Evolutionary conservation across 1,140 invertebrate genomes (phyloP), one percentile per base, ranked within the genome.

Genomic region (Dinothrombium tinctorium): DNA sequence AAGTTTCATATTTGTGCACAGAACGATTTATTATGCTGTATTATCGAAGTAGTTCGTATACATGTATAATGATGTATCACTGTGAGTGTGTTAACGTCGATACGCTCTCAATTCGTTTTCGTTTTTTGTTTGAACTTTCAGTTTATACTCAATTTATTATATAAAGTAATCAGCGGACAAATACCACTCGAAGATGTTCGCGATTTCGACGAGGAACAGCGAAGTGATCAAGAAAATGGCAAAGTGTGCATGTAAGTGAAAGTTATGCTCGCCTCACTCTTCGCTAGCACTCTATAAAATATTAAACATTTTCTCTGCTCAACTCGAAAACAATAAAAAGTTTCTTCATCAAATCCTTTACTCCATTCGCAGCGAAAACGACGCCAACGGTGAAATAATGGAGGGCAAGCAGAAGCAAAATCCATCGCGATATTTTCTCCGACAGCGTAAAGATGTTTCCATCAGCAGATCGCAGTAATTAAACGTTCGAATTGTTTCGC

Each of bases 111-210:
- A 37, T 8, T 25, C 19, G 20, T 33, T 37, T 33, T 31, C 31
- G 29, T 47, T 44, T 28, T 44, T 29, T 49, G 12, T 45, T 46
- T 6, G 2, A 48, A 47, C 22, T 20, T 11, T 41, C 32, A 58
- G 56, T 54, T 54, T 45, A 53, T 58, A 22, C 5, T 57, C 3
- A 41, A 46, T 21, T 51, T 59, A 28, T 43, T 59, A 15, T 55
- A 47, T 26, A 53, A 53, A 42, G 55, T 59, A 20, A 47, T 49
- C 21, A 55, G 50, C 9, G 57, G 57, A 14, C 53, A 58, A 46
- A 42, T 59, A 23, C 45, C 49, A 37, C 40, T 59, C 2, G 55
- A 56, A 41, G 57, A 59, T 40, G 52, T 50, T 15, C 42, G 57
- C 23, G 57, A 59, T 42, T 51, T 50, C 41, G 54, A 57, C 4